Base-by-base conservation (phyloP, 2,888 invertebrate species). In the Trisateles emortualis region DNA sequence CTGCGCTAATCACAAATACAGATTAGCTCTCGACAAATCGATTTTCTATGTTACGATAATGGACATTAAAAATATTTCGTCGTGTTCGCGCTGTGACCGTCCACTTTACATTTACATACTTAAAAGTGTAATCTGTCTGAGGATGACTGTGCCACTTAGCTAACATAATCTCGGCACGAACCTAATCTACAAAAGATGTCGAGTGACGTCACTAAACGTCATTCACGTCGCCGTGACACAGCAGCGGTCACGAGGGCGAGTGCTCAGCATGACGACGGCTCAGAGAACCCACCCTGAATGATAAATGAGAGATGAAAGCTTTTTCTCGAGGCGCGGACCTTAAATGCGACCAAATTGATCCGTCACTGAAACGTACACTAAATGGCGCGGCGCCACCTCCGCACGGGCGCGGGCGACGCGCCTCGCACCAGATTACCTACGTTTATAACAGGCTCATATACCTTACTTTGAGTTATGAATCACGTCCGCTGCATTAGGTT, bases 241-340 rank as follows among this genome's bases (percentile, higher is more conserved):
- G 54, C 46, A 35, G 33, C n/a, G 13, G 32, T 24, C 40, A 24
- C 11, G 41, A 44, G 46, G 16, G 19, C 48, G 19, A 36, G 30
- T 32, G 30, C 40, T n/a, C 30, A 11, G 8, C 44, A 24, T 13
- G 36, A 29, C 44, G 30, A 14, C 19, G 30, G 36, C 10, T 11
- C 35, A 14, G 40, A 14, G 41, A 52, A 33, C 48, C 45, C 52
- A 49, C 41, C 52, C 61, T 78, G 73, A 77, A 80, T 81, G 73
- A 80, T 79, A 72, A 69, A 82, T 78, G 81, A 78, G 67, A 64
- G 65, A 72, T 75, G 72, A 79, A 78, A 76, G 77, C 64, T 67
- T 71, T 63, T 62, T 53, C 62, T 38, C 52, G 45, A 52, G 63
- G 56, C 61, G 43, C 56, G 46, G 33, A 47, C 52, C 51, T 39